Conservation (phyloP, 2,113 vertebrate genomes). For the Amphiprion ocellaris region DNA sequence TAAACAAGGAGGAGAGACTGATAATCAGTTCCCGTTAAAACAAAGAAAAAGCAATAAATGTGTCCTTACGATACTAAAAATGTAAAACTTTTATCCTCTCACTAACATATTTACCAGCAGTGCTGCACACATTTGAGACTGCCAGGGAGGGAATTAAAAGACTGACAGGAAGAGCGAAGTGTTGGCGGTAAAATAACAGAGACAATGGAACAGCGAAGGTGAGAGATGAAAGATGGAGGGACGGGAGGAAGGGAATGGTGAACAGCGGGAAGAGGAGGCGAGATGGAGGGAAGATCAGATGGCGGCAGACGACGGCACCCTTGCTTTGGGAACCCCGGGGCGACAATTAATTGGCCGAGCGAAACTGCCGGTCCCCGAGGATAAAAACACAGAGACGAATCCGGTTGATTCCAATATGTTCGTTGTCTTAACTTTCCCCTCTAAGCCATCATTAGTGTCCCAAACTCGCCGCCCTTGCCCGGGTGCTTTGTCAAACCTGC, state of each 20-base stretch:
- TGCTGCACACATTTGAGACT: too few relatives aligned
- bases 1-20: too few relatives aligned
- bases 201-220: slow-evolving; percentile 1
- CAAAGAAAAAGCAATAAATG: too few relatives aligned
- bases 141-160: too few relatives aligned
- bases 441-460: slow-evolving; percentile 41
- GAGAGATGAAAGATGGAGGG: not conserved
- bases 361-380: not conserved
- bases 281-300: not conserved
- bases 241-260: too few relatives aligned
- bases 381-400: slow-evolving; percentile 8
- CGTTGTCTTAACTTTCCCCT: slow-evolving; percentile 32
- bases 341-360: slow-evolving; percentile 31
- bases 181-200: not conserved
- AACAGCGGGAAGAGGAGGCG: not conserved
- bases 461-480: slow-evolving; percentile 1
- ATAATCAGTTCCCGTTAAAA: too few relatives aligned
- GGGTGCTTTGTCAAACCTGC: slow-evolving; percentile 12
- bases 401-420: slow-evolving; percentile 21
- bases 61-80: too few relatives aligned
- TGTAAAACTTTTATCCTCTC: too few relatives aligned
- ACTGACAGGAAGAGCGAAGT: not conserved
- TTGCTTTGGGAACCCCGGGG: not conserved
- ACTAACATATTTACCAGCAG: too few relatives aligned
- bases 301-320: not conserved